These are phyloP conservation scores for Bradysia coprophila DNA, from an alignment of 1,140 invertebrate species.

Conservation along the genomic window DNA sequence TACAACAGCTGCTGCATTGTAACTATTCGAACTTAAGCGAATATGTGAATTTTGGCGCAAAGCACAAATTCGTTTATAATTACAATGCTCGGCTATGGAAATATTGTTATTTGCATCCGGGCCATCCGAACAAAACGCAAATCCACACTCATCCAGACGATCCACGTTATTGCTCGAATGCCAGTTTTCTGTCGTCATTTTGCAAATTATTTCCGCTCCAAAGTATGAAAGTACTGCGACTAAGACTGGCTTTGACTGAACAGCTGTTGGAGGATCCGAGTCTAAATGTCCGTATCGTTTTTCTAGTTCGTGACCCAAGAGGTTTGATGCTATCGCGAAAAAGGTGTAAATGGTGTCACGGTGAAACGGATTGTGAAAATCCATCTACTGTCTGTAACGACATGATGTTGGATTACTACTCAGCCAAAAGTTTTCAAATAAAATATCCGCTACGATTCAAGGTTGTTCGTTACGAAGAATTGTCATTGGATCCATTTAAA, in stretches of 20 bases:
- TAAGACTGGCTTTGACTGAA: constrained; percentile 50
- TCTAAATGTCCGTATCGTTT: constrained; percentile 52
- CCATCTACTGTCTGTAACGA: constrained; percentile 57
- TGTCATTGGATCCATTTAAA: constrained; percentile 54
- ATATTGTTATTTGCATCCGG: constrained; percentile 48
- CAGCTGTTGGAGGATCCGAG: constrained; percentile 51
- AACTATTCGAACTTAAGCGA: constrained; percentile 49
- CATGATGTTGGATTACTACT: constrained; percentile 61
- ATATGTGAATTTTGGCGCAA: constrained; percentile 57
- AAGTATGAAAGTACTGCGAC: constrained; percentile 66
- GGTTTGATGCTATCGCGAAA: constrained; percentile 70
- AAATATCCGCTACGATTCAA: constrained; percentile 55
- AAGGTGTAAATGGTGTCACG: constrained; percentile 68
- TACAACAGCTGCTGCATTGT: constrained; percentile 55
- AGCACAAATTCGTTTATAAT: constrained; percentile 59
- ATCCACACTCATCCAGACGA: too few species aligned
- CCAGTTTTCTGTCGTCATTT: constrained; percentile 52
- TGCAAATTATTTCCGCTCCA: constrained; percentile 74
- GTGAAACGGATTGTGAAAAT: constrained; percentile 59
- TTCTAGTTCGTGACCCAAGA: constrained; percentile 66
- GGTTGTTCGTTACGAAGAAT: constrained; percentile 66
- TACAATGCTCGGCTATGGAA: constrained; percentile 69
- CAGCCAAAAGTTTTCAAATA: constrained; percentile 43
- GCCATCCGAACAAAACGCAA: too few species aligned
- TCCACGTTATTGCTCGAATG: constrained; percentile 57